A percentile compares a stretch with the other conserved stretches of the same genome.
These are phyloP conservation scores for Polypedilum vanderplanki DNA, from an alignment of 1,140 invertebrate genomes.

Conservation along the genomic window DNA sequence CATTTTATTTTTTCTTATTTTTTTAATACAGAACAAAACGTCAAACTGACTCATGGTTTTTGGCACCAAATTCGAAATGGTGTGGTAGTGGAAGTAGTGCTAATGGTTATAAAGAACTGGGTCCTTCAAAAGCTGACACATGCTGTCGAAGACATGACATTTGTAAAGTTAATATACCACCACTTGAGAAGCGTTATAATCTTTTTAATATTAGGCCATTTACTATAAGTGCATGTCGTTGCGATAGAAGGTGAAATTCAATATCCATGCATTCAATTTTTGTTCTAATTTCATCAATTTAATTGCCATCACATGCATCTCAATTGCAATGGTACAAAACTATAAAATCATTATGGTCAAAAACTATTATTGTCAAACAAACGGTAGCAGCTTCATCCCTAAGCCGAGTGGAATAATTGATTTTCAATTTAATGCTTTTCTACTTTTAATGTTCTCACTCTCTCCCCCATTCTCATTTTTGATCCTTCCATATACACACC, in stretches of 20 bases:
- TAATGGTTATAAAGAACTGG: slow-evolving; percentile 54
- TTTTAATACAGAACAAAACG: slow-evolving; percentile 42
- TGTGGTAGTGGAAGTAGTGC: slow-evolving; percentile 67
- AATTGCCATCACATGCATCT: neutral
- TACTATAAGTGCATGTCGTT: slow-evolving; percentile 78
- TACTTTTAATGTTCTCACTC: neutral
- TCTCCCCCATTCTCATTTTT: neutral
- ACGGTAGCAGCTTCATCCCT: neutral
- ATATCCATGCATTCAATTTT: slow-evolving; percentile 27
- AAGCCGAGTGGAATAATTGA: slow-evolving; percentile 9
- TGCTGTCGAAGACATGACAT: slow-evolving; percentile 79
- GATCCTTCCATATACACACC: neutral
- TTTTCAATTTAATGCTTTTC: slow-evolving; percentile 25
- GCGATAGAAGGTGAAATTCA: slow-evolving; percentile 64
- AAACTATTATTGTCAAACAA: slow-evolving; percentile 4
- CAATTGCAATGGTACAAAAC: neutral
- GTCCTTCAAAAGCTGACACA: slow-evolving; percentile 58
- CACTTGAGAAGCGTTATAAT: slow-evolving; percentile 59
- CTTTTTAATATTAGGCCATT: slow-evolving; percentile 74
- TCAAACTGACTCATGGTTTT: slow-evolving; percentile 51
- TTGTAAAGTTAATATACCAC: slow-evolving; percentile 60
- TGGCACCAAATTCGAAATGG: slow-evolving; percentile 74
- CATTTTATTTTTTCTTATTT: slow-evolving; percentile 18
- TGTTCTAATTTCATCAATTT: slow-evolving; percentile 3
- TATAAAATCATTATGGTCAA: slow-evolving; percentile 12